Conservation (phyloP, 2,797 vertebrate species). For the Ptychadena robeensis region DNA sequence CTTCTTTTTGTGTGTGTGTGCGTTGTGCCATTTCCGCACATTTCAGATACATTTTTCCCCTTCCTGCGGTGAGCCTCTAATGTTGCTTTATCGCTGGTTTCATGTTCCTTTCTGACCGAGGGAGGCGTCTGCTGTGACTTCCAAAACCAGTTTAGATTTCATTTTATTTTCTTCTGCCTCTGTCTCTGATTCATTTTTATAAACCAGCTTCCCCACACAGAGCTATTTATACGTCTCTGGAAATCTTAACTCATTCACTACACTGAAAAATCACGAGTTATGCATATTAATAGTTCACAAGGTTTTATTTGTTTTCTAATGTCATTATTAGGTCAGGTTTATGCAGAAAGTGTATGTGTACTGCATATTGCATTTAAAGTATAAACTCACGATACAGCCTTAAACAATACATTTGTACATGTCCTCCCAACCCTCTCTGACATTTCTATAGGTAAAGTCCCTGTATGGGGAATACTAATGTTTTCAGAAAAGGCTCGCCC, state of each 20-base stretch:
- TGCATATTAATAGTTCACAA: background rate
- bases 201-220: conserved; percentile 58
- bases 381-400: background rate
- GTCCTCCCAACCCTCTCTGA: too few species aligned
- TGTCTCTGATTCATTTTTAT: conserved; percentile 61
- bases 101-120: conserved; percentile 58
- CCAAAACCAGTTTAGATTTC: conserved; percentile 61
- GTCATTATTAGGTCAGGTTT: too few species aligned
- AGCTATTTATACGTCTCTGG: conserved; percentile 51
- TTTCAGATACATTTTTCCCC: conserved; percentile 59
- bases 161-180: conserved; percentile 59
- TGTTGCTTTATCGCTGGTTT: conserved; percentile 61
- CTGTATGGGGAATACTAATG: too few species aligned
- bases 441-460: too few species aligned
- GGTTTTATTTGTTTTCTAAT: too few species aligned
- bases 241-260: conserved; percentile 44
- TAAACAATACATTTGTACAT: too few species aligned
- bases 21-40: conserved; percentile 53
- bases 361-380: background rate
- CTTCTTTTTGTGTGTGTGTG: conserved; percentile 1
- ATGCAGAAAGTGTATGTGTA: background rate
- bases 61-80: conserved; percentile 61
- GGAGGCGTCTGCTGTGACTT: conserved; percentile 60
- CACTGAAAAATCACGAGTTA: background rate
- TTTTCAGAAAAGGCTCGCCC: too few species aligned